Conservation (phyloP, 2,797 vertebrate genomes). For the Threskiornis aethiopicus region DNA sequence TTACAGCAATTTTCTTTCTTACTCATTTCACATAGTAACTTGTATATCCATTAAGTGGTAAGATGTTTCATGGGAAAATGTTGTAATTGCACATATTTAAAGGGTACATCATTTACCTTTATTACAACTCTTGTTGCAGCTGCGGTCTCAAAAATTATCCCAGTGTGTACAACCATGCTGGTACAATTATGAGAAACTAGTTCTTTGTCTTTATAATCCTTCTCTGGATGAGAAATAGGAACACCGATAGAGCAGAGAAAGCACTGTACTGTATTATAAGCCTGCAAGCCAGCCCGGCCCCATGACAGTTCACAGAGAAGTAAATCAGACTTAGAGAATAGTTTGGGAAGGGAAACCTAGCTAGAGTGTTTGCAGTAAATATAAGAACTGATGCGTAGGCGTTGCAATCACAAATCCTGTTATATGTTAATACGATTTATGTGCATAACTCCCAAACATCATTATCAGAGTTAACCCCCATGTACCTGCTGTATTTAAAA, state of each 20-base stretch:
- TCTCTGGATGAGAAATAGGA: not conserved
- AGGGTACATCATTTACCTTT: conserved; percentile 40
- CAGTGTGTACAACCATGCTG: not conserved
- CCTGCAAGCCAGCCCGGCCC: not conserved
- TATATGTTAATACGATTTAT: conserved; percentile 5
- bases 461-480: conserved; percentile 20
- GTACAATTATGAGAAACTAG: not conserved
- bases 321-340: conserved; percentile 13
- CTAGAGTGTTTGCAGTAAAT: conserved; percentile 11
- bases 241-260: not conserved
- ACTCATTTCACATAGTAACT: not conserved
- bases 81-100: conserved; percentile 25
- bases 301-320: not conserved
- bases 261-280: not conserved
- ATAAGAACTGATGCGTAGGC: not conserved
- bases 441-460: not conserved
- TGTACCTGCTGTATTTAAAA: conserved; percentile 12
- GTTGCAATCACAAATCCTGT: conserved; percentile 33
- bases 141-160: conserved; percentile 17
- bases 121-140: conserved; percentile 22
- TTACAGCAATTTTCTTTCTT: not conserved
- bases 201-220: not conserved
- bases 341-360: not conserved
- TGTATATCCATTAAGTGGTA: not conserved
- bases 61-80: conserved; percentile 18